These are phyloP conservation scores for Ctenopoma kingsleyae DNA, from an alignment of 2,797 vertebrate genomes.

Conservation along the genomic window DNA sequence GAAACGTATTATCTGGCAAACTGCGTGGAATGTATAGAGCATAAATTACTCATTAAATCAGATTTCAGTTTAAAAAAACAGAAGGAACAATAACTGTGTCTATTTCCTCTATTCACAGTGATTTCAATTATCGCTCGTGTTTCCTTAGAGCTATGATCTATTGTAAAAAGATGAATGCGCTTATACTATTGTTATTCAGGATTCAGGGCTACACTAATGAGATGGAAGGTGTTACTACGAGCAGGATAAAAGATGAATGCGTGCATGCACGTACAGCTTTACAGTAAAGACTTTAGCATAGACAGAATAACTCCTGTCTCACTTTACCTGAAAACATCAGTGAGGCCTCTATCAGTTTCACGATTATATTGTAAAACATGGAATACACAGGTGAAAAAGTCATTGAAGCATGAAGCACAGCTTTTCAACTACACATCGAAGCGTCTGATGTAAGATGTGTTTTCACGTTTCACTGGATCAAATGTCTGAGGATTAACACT, in stretches of 20 bases:
- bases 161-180: slow-evolving; percentile 48
- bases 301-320: neutral
- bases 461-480: neutral
- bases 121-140: slow-evolving; percentile 40
- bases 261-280: neutral
- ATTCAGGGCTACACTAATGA: slow-evolving; percentile 29
- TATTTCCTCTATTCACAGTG: slow-evolving; percentile 19
- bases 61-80: neutral
- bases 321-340: neutral
- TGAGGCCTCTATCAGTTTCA: neutral
- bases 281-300: neutral
- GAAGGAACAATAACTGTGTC: neutral
- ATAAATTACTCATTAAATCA: slow-evolving; percentile 22
- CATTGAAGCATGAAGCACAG: neutral
- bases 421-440: neutral
- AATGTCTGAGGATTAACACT: neutral
- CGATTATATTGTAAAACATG: neutral
- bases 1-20: slow-evolving; percentile 25
- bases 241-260: neutral
- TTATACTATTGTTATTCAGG: slow-evolving; percentile 41
- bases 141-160: slow-evolving; percentile 34
- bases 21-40: slow-evolving; percentile 1
- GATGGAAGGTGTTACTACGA: neutral
- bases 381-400: neutral
- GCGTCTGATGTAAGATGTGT: neutral